Evolutionary conservation across 2,888 invertebrate genomes (phyloP).

Genomic region (Microchrysa polita): DNA sequence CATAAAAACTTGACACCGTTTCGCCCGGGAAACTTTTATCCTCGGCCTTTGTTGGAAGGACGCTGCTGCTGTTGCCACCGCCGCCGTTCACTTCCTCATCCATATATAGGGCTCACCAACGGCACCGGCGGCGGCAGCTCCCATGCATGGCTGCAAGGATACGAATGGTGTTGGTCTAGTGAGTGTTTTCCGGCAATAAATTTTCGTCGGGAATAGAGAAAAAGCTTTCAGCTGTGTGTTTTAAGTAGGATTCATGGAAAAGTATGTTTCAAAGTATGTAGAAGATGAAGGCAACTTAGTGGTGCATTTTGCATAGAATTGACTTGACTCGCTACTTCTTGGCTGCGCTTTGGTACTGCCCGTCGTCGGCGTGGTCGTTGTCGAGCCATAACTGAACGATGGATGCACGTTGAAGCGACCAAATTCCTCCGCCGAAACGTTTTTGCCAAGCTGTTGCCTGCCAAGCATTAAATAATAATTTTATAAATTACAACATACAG

Average conservation of each 20-base stretch:
- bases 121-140: neutral
- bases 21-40: constrained; percentile 36
- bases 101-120: too few relatives aligned
- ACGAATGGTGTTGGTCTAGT: constrained; percentile 28
- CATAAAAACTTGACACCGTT: constrained; percentile 35
- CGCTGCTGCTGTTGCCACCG: neutral
- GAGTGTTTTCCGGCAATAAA: constrained; percentile 42
- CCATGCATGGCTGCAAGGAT: neutral
- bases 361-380: too few relatives aligned
- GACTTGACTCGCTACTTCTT: neutral
- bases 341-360: neutral
- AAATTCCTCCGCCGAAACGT: neutral
- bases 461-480: constrained; percentile 22
- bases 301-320: constrained; percentile 29
- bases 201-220: constrained; percentile 12
- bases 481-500: neutral
- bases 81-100: neutral
- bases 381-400: neutral
- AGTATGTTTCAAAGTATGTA: constrained; percentile 20
- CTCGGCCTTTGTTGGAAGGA: constrained; percentile 31
- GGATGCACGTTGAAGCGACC: neutral
- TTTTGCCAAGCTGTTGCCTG: constrained; percentile 4
- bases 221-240: constrained; percentile 40
- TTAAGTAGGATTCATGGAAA: constrained; percentile 39
- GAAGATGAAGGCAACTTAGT: constrained; percentile 21